phyloP scores from a whole-genome alignment of 2,113 vertebrate genomes.

The Megaceryle maxima region DNA sequence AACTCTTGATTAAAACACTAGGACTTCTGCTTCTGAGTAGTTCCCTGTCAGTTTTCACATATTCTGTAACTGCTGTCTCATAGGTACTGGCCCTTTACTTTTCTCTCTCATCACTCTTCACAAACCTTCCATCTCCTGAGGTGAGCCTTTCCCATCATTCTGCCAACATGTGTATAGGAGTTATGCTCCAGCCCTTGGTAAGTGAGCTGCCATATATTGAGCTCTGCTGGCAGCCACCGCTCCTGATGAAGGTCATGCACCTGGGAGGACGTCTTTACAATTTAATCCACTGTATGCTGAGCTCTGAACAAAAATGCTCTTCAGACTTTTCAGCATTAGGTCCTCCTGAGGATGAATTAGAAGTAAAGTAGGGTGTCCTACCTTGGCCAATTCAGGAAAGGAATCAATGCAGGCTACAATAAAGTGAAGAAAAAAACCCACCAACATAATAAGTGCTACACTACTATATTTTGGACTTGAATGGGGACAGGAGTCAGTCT shows the following conservation, averaged over 20 bases:
- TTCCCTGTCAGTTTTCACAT: background rate
- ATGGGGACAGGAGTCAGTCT: background rate
- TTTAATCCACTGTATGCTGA: background rate
- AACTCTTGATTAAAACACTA: background rate
- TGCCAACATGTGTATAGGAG: accelerated
- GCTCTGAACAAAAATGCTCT: background rate
- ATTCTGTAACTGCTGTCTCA: background rate
- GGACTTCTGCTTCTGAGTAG: background rate
- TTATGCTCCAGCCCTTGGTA: background rate
- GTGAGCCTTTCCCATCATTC: background rate
- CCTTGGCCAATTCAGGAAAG: background rate
- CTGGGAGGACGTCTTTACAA: background rate
- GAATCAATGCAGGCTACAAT: background rate
- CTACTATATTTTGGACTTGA: background rate
- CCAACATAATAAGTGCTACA: background rate
- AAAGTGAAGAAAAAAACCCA: background rate
- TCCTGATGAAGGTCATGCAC: background rate
- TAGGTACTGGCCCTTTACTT: background rate
- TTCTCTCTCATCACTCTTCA: background rate
- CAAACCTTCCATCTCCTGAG: background rate
- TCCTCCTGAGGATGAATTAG: background rate
- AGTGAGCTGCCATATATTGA: background rate
- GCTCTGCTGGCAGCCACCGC: background rate
- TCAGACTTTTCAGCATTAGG: background rate
- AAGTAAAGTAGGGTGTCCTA: background rate